Percentiles rank a stretch among this genome's conserved stretches.
Conservation (phyloP, 2,888 invertebrate genomes). For the Xylophagus ater region DNA sequence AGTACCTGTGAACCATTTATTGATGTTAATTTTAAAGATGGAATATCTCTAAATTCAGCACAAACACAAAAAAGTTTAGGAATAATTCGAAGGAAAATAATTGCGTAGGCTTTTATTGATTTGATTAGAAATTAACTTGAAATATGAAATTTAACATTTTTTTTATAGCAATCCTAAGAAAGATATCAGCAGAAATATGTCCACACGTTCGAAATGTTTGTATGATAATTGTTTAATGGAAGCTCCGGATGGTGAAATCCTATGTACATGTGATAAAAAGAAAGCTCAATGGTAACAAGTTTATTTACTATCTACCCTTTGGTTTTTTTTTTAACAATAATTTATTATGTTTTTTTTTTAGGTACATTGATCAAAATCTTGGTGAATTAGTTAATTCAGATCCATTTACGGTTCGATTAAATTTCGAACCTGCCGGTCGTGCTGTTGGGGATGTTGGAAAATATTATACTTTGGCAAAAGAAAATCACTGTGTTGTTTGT, state of each 20-base stretch:
- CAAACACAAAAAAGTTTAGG: neutral
- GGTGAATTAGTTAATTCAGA: slow-evolving; percentile 39
- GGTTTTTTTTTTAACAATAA: slow-evolving; percentile 1
- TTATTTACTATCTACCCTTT: slow-evolving; percentile 4
- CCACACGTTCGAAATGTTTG: slow-evolving; percentile 50
- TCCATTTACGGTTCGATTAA: slow-evolving; percentile 55
- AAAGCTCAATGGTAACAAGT: slow-evolving; percentile 66
- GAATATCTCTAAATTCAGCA: slow-evolving; percentile 7
- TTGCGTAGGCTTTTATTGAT: no score
- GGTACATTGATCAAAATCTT: slow-evolving; percentile 41
- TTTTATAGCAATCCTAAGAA: neutral
- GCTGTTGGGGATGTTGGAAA: slow-evolving; percentile 57
- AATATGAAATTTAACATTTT: no score
- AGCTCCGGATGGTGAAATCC: slow-evolving; percentile 64
- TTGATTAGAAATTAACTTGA: no score
- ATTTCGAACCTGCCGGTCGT: slow-evolving; percentile 67
- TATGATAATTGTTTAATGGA: slow-evolving; percentile 68
- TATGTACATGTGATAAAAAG: slow-evolving; percentile 63
- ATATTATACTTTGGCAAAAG: slow-evolving; percentile 59
- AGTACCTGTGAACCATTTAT: slow-evolving; percentile 26
- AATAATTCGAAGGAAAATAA: no score
- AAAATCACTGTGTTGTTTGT: slow-evolving; percentile 71
- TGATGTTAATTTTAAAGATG: slow-evolving; percentile 29
- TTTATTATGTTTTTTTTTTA: slow-evolving; percentile 8
- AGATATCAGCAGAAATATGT: neutral